Evolutionary conservation across 2,797 vertebrate species (phyloP).

Genomic region (Tokudaia tokunoshimensis): DNA sequence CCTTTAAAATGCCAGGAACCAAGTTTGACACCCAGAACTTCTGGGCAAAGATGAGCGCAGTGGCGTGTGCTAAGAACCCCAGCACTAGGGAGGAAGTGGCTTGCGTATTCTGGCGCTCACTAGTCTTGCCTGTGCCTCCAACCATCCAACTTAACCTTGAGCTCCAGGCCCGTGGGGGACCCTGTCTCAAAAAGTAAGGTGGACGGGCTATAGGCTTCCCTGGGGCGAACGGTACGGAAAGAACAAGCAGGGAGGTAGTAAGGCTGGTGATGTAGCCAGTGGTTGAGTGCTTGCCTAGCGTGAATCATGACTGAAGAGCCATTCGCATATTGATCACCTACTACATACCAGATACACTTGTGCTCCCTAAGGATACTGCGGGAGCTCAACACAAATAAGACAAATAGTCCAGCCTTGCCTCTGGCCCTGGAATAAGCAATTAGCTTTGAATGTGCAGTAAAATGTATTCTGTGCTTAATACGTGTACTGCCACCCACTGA

Average conservation of each 20-base stretch:
- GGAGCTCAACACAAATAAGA: neutral
- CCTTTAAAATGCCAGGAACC: neutral
- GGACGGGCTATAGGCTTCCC: neutral
- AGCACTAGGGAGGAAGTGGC: neutral
- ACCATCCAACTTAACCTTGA: neutral
- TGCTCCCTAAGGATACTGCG: neutral
- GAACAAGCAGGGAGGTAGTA: neutral
- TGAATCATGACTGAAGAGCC: neutral
- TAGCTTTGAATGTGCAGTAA: neutral
- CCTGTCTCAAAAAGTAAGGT: neutral
- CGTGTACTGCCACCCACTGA: neutral
- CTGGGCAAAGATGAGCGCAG: neutral
- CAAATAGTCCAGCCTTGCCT: neutral
- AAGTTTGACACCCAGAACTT: neutral
- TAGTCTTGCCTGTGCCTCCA: neutral
- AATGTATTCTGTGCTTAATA: neutral
- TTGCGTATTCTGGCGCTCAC: no score
- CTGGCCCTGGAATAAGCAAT: neutral
- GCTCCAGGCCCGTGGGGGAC: neutral
- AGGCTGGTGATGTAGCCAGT: neutral
- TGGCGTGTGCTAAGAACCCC: neutral
- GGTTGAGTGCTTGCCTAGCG: neutral
- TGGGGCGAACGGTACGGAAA: neutral
- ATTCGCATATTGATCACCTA: neutral
- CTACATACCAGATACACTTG: neutral